Evolutionary conservation across 1,140 invertebrate genomes (phyloP).

Genomic region (Leptinotarsa texana): DNA sequence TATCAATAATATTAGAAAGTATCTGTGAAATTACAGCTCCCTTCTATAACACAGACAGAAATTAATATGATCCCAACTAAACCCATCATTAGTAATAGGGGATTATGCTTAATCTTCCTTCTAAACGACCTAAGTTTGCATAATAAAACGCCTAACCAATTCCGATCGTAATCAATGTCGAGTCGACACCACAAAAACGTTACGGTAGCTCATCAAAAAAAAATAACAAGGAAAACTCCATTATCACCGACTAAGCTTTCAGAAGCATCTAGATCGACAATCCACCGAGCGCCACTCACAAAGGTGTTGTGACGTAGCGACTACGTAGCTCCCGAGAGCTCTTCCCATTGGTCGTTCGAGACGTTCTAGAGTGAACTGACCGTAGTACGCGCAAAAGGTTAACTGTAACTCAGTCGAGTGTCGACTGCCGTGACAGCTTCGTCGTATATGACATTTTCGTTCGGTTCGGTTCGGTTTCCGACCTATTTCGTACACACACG

Average conservation of each 20-base stretch:
- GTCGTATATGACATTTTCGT: conserved; percentile 10
- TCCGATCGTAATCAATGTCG: background rate
- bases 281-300: conserved; percentile 33
- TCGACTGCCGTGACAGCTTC: conserved; percentile 26
- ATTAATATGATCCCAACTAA: background rate
- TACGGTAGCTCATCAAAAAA: background rate
- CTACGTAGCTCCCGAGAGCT: conserved; percentile 37
- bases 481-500: conserved; percentile 16
- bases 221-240: conserved; percentile 13
- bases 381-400: conserved; percentile 43
- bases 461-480: conserved; percentile 12
- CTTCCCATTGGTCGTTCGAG: conserved; percentile 37
- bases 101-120: background rate
- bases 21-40: background rate
- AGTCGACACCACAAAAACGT: background rate
- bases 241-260: conserved; percentile 3
- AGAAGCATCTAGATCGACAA: conserved; percentile 17
- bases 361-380: conserved; percentile 48
- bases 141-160: conserved; percentile 9
- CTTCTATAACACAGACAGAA: background rate
- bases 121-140: background rate
- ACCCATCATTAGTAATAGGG: conserved; percentile 11
- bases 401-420: conserved; percentile 43
- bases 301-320: conserved; percentile 35
- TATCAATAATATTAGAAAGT: too few species aligned